These are phyloP conservation scores for Venustoraphidia nigricollis DNA, from an alignment of 2,888 invertebrate genomes.

Conservation along the genomic window DNA sequence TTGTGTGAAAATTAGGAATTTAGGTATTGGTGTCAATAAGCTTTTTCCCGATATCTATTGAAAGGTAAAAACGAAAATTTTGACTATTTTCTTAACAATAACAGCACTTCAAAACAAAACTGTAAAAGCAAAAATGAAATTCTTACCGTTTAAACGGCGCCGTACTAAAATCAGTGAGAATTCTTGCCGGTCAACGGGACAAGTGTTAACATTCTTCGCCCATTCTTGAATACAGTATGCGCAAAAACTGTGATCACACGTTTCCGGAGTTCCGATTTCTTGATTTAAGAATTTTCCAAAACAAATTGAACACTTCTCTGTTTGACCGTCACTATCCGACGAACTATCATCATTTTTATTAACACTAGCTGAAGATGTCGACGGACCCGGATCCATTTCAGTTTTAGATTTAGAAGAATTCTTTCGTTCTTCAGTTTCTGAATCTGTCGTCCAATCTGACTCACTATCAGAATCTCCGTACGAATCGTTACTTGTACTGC, in stretches of 20 bases:
- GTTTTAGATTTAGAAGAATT: slow-evolving; percentile 3
- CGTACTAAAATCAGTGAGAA: slow-evolving; percentile 67
- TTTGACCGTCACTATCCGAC: slow-evolving; percentile 51
- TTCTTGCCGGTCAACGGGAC: slow-evolving; percentile 76
- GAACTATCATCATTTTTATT: slow-evolving; percentile 18
- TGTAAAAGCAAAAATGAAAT: slow-evolving; percentile 1
- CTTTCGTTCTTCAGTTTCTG: slow-evolving; percentile 11
- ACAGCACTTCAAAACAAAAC: slow-evolving; percentile 5
- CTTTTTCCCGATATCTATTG: neutral
- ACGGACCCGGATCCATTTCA: slow-evolving; percentile 4
- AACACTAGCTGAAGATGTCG: neutral
- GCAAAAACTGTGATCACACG: slow-evolving; percentile 83
- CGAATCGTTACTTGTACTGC: slow-evolving; percentile 11
- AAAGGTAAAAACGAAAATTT: neutral
- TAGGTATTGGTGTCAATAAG: too few species aligned
- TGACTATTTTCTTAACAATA: neutral
- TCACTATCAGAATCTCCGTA: slow-evolving; percentile 11
- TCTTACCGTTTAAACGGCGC: slow-evolving; percentile 43
- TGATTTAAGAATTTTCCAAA: slow-evolving; percentile 59
- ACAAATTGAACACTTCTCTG: slow-evolving; percentile 85
- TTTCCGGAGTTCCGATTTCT: slow-evolving; percentile 71
- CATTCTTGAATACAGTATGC: slow-evolving; percentile 81
- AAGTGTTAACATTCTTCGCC: slow-evolving; percentile 91
- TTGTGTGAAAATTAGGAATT: too few species aligned
- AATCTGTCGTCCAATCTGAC: slow-evolving; percentile 10